phyloP scores from a whole-genome alignment of 2,888 invertebrate species.

The Neoitamus cyanurus region DNA sequence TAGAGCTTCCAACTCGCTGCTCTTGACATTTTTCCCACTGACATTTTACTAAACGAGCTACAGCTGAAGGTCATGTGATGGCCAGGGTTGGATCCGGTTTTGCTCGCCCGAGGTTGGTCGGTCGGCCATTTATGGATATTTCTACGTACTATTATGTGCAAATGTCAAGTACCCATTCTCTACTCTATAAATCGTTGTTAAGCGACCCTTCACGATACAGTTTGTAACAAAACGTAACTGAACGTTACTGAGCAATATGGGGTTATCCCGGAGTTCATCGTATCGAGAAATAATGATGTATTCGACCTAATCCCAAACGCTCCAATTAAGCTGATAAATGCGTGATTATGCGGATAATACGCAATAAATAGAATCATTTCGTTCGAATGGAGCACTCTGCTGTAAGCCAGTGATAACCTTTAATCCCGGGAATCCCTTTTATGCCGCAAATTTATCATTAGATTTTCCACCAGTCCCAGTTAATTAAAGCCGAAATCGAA shows the following conservation, averaged over 20 bases:
- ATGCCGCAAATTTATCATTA: slow-evolving; percentile 22
- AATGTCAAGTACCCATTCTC: not conserved
- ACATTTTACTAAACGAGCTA: too few species aligned
- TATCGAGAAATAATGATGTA: not conserved
- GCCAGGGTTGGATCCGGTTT: too few species aligned
- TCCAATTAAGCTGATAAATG: not conserved
- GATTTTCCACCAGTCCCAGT: slow-evolving; percentile 31
- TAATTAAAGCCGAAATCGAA: slow-evolving; percentile 39
- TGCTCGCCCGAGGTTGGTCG: too few species aligned
- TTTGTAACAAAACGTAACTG: not conserved
- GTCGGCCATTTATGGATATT: too few species aligned
- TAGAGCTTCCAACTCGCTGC: too few species aligned
- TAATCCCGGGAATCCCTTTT: slow-evolving; percentile 22
- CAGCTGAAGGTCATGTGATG: too few species aligned
- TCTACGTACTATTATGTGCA: not conserved
- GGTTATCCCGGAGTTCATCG: not conserved
- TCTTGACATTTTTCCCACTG: too few species aligned
- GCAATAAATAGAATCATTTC: not conserved
- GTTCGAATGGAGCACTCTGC: not conserved
- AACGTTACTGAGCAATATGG: not conserved
- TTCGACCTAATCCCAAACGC: not conserved
- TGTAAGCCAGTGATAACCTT: slow-evolving; percentile 20
- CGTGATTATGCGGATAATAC: not conserved
- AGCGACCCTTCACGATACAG: not conserved
- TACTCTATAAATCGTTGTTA: not conserved